Evolutionary conservation across 2,797 vertebrate genomes (phyloP), one percentile per base, ranked within the genome.

Genomic region (Knipowitschia caucasica): DNA sequence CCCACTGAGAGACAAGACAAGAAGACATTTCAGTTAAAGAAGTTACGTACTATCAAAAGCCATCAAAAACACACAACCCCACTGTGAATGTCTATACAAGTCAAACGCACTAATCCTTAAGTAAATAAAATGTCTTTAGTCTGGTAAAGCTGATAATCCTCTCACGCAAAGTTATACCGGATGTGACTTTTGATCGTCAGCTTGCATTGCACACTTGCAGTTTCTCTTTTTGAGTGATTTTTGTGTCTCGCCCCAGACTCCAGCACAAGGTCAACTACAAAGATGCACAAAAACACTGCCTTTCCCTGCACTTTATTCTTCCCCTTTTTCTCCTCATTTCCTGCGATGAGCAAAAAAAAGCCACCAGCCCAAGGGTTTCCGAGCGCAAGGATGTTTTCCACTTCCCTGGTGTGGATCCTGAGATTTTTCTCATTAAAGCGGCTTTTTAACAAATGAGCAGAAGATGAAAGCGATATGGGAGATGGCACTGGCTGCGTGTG

Each of bases 381-480:
- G 60, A 73, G 54, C 58, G 73, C 49, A 56, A 71, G 69, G 73
- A 80, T 77, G 75, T 75, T 78, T 81, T 67, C 59, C 70, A 73
- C 66, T 78, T 77, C 64, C 38, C 83, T 84, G 78, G 33, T 77
- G 73, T 75, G 77, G 64, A 67, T 80, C 73, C 44, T 47, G 66
- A 67, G 69, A 67, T 75, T 69, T 75, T 69, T 73, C 76, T 83
- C 79, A 83, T 83, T 81, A 81, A 77, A 76, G 56, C 24, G 50
- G 64, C 53, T 74, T 78, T 79, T 73, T 69, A 78, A 72, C 69
- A 68, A 61, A 64, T 73, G 55, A 59, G 65, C 34, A 54, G 3
- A 14, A 56, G 64, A 76, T 69, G 64, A 81, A 80, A 81, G 74
- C 58, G 50, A 62, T 72, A 58, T 59, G 65, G 65, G 63, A 39